phyloP scores from a whole-genome alignment of 2,888 invertebrate genomes.

The Prosapia bicincta region DNA sequence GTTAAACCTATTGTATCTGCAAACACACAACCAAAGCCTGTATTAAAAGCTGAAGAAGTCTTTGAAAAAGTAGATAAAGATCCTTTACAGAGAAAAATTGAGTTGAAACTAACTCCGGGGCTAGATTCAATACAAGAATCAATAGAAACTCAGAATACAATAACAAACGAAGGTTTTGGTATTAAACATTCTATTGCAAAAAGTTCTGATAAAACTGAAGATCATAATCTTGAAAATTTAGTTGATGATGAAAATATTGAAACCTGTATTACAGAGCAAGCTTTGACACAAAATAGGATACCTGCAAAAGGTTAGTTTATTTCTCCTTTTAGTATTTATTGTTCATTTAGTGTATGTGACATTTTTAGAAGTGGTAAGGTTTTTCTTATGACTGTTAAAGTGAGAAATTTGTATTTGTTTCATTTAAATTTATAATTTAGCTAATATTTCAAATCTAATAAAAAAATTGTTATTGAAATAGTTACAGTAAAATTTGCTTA shows the following conservation, averaged over 20 bases:
- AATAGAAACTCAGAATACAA: conserved; percentile 14
- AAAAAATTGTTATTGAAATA: too few relatives aligned
- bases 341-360: too few relatives aligned
- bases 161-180: conserved; percentile 42
- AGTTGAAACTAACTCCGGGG: conserved; percentile 50
- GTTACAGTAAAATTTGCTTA: too few relatives aligned
- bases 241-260: conserved; percentile 39
- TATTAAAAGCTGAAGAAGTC: conserved; percentile 51
- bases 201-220: conserved; percentile 39
- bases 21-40: conserved; percentile 36
- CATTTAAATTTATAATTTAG: too few relatives aligned
- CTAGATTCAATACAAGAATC: conserved; percentile 39
- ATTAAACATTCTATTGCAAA: conserved; percentile 40
- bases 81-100: conserved; percentile 50
- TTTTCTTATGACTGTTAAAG: too few relatives aligned
- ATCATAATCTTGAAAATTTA: conserved; percentile 21
- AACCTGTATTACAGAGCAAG: conserved; percentile 57
- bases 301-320: conserved; percentile 53
- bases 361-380: too few relatives aligned
- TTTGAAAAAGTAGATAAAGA: conserved; percentile 53
- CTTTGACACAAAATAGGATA: conserved; percentile 65
- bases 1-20: conserved; percentile 45
- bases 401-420: too few relatives aligned
- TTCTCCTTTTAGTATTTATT: too few relatives aligned
- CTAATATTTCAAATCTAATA: too few relatives aligned